phyloP scores from a whole-genome alignment of 2,797 vertebrate genomes.

The Acestrorhynchus altus region DNA sequence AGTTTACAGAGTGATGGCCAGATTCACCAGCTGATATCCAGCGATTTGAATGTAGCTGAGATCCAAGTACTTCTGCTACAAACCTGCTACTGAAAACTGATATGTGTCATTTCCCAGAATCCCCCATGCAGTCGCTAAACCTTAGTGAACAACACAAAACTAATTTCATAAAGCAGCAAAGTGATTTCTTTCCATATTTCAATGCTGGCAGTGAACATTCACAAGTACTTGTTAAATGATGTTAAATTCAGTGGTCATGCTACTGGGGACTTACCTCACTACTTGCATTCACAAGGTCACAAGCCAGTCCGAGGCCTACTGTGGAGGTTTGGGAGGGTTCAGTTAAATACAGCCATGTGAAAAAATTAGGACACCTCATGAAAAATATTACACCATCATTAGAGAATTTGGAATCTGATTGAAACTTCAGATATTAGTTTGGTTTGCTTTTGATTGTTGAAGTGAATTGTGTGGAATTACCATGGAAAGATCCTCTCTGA shows the following conservation, averaged over 20 bases:
- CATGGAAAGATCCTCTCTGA: too few species aligned
- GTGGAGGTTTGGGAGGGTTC: too few species aligned
- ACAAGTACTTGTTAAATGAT: too few species aligned
- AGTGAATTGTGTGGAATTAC: too few species aligned
- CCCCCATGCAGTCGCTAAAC: background rate
- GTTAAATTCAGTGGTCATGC: background rate
- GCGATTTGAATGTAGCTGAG: constrained; percentile 22
- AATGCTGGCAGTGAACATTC: background rate
- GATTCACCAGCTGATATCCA: constrained; percentile 11
- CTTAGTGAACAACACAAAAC: background rate
- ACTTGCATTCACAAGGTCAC: background rate
- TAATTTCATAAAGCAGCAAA: background rate
- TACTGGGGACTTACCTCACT: background rate
- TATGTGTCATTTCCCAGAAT: background rate
- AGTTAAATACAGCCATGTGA: too few species aligned
- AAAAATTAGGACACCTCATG: too few species aligned
- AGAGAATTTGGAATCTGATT: too few species aligned
- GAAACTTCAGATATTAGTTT: too few species aligned
- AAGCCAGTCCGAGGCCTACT: background rate
- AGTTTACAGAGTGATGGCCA: constrained; percentile 1
- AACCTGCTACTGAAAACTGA: background rate
- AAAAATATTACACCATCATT: too few species aligned
- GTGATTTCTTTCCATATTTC: background rate
- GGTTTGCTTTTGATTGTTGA: too few species aligned
- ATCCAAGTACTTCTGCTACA: background rate